phyloP scores from a whole-genome alignment of 2,888 invertebrate genomes.

The Reticulitermes lucifugus region DNA sequence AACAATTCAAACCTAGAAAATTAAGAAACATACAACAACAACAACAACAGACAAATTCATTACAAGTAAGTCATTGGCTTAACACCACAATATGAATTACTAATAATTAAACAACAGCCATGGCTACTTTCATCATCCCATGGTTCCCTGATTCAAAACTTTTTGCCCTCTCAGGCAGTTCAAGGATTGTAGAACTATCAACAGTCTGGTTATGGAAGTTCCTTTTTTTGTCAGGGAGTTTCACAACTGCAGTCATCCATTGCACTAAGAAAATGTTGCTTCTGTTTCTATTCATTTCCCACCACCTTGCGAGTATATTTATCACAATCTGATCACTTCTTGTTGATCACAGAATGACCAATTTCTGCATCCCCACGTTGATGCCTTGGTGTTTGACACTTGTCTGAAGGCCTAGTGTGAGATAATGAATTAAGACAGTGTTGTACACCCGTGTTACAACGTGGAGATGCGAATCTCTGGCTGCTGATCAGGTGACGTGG shows the following conservation, averaged over 20 bases:
- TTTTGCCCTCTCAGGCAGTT: slow-evolving; percentile 12
- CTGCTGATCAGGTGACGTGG: slow-evolving; percentile 57
- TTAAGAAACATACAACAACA: slow-evolving; percentile 49
- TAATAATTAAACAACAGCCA: slow-evolving; percentile 30
- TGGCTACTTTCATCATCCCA: slow-evolving; percentile 12
- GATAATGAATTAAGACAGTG: neutral
- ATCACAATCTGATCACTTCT: slow-evolving; percentile 16
- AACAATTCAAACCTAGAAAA: slow-evolving; percentile 49
- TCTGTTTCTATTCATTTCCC: no score
- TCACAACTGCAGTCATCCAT: no score
- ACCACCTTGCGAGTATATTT: neutral
- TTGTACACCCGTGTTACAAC: slow-evolving; percentile 41
- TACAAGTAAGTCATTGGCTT: slow-evolving; percentile 30
- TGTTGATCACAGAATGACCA: no score
- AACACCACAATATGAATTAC: neutral
- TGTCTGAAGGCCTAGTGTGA: neutral
- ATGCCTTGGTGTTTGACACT: slow-evolving; percentile 22
- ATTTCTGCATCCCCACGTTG: neutral
- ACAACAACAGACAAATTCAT: slow-evolving; percentile 24
- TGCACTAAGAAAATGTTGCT: no score
- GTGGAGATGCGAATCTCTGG: slow-evolving; percentile 59
- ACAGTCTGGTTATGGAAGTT: neutral
- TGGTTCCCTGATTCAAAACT: slow-evolving; percentile 34
- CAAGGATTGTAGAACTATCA: neutral
- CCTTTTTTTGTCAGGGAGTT: no score